Base-by-base conservation (phyloP, 1,140 invertebrate genomes). In the Himalopsyche phryganea region DNA sequence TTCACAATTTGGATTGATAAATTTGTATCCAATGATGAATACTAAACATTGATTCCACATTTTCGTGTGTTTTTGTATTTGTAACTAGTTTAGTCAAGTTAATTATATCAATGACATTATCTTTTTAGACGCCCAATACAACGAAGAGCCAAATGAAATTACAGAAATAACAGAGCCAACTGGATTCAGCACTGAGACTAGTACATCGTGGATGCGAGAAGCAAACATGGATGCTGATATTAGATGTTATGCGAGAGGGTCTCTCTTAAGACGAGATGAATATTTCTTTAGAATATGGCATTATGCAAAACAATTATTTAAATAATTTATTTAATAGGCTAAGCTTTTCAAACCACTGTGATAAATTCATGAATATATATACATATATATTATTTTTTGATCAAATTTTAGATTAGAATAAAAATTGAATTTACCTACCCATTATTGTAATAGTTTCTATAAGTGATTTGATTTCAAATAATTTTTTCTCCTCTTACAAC, bases 271-370 rank as follows among this genome's bases (percentile, higher is more conserved):
- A 58, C 83, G 86, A 67, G 91, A 94, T 69, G 93, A 96, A 78
- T 96, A 96, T 77, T 96, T 95, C 85, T 96, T 96, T 85, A 83
- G 89, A 59, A 90, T 96, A 73, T 93, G 90, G 89, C 86, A 87
- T 73, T 89, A 91, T 66, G 88, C 89, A 48, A 87, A 87, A 65
- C 85, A 90, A 71, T 78, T 92, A 35, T 92, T 92, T 74, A 83
- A 89, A 75, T 87, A 83, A 44, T 41, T 41, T 56, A 49, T 56
- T 33, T 15, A 49, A n/a, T 55, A 19, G 44, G 32, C 47, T 38
- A 41, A 48, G 18, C 42, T 58, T 46, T 33, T 58, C 18, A 50
- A 57, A 57, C 19, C 36, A 50, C 56, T 58, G 56, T 58, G 56
- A 58, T 58, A 58, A 58, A 58, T 41, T 28, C 23, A 28, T 28